phyloP scores from a whole-genome alignment of 1,140 invertebrate genomes.

The Philaenus spumarius region DNA sequence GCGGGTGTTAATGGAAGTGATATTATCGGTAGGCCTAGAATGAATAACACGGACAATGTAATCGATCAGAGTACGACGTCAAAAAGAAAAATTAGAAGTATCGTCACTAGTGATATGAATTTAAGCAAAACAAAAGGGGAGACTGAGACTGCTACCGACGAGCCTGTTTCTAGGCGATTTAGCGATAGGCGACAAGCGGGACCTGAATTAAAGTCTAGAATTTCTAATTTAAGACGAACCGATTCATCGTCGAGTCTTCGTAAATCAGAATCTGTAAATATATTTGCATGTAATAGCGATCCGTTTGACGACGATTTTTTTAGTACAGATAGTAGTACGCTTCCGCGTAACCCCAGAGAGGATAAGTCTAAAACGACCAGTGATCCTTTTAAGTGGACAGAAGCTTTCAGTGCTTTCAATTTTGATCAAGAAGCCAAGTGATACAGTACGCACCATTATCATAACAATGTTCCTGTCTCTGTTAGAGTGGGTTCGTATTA shows the following conservation, averaged over 20 bases:
- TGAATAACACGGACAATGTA: conserved; percentile 9
- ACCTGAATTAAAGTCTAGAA: conserved; percentile 18
- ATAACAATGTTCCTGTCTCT: conserved; percentile 5
- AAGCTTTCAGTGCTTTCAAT: conserved; percentile 35
- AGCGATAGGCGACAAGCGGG: conserved; percentile 3
- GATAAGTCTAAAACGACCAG: conserved; percentile 32
- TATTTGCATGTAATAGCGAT: conserved; percentile 71
- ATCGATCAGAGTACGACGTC: neutral
- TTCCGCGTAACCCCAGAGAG: conserved; percentile 36
- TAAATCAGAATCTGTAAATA: conserved; percentile 82
- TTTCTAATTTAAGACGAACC: conserved; percentile 37
- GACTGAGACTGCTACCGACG: conserved; percentile 13
- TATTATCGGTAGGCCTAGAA: conserved; percentile 6
- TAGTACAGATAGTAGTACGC: conserved; percentile 42
- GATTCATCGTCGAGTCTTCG: conserved; percentile 38
- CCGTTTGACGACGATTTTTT: conserved; percentile 84
- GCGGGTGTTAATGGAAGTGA: conserved; percentile 1
- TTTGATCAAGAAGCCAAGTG: conserved; percentile 41
- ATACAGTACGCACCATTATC: conserved; percentile 5
- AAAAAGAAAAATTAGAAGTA: neutral
- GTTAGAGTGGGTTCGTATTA: conserved; percentile 6
- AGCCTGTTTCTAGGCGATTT: neutral
- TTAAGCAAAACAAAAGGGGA: conserved; percentile 21
- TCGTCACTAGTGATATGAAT: neutral
- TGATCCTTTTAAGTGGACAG: conserved; percentile 32